Conservation (phyloP, 53 echinoderm and acorn worm species). For the Astropecten irregularis region DNA sequence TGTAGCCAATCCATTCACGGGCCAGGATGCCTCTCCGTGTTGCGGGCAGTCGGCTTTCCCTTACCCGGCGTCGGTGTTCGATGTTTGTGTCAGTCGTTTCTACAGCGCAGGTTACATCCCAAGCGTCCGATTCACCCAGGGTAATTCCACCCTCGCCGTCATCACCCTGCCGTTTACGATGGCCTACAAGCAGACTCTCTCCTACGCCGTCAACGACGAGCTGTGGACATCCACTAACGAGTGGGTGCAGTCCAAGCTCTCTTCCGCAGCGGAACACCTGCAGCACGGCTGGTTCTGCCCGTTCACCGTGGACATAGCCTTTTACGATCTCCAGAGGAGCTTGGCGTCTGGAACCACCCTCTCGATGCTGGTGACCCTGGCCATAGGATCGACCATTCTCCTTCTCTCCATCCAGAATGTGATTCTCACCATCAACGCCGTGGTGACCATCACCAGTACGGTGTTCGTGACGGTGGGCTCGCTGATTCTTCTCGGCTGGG, state of each 20-base stretch:
- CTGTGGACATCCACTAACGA: slow-evolving; percentile 33
- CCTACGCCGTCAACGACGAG: not conserved
- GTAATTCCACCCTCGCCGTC: not conserved
- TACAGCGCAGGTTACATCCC: not conserved
- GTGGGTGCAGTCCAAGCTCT: slow-evolving; percentile 42
- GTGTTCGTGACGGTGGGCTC: slow-evolving; percentile 61
- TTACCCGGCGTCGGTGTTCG: slow-evolving; percentile 30
- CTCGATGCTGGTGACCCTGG: slow-evolving; percentile 48
- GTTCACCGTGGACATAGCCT: not conserved
- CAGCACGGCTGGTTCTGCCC: slow-evolving; percentile 64
- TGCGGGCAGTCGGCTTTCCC: slow-evolving; percentile 56
- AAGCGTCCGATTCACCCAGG: not conserved
- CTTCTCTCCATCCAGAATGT: slow-evolving; percentile 58
- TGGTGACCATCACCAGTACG: slow-evolving; percentile 58
- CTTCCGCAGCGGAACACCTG: slow-evolving; percentile 43
- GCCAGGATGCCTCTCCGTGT: slow-evolving; percentile 6
- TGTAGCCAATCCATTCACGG: not conserved
- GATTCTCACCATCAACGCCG: slow-evolving; percentile 54
- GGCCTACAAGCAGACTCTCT: not conserved
- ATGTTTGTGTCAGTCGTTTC: not conserved
- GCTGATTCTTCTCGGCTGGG: slow-evolving; percentile 75
- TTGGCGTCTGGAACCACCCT: slow-evolving; percentile 44
- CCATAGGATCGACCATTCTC: slow-evolving; percentile 56
- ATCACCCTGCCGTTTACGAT: not conserved
- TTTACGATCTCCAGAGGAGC: slow-evolving; percentile 68